These are phyloP conservation scores for Drymodes brunneopygia DNA, from an alignment of 2,113 vertebrate genomes.

Conservation along the genomic window DNA sequence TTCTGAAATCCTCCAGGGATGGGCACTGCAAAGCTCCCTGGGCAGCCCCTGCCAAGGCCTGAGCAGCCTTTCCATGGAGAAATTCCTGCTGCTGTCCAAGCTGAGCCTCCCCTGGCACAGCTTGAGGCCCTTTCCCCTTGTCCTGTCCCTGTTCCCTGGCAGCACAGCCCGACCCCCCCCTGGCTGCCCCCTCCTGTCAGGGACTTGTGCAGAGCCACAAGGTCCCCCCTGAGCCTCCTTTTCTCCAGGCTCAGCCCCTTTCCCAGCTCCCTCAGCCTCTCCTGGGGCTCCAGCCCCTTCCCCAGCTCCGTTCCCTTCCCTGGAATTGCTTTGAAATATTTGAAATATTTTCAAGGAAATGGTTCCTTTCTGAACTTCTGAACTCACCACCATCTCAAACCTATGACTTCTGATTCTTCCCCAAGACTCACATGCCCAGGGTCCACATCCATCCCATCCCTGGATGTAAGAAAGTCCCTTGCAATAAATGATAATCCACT, in stretches of 20 bases:
- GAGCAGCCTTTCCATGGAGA: neutral
- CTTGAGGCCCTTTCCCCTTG: neutral
- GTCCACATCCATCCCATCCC: neutral
- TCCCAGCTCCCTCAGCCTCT: neutral
- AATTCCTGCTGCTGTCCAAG: neutral
- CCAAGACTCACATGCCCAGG: too few species aligned
- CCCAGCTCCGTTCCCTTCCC: accelerated
- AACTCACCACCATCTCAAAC: neutral
- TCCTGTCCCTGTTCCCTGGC: neutral
- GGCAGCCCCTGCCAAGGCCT: neutral
- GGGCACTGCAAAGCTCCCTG: neutral
- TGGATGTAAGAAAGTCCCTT: neutral
- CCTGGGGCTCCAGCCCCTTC: neutral
- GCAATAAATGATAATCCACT: neutral
- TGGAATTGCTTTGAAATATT: neutral
- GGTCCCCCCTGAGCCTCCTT: neutral
- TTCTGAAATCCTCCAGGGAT: neutral
- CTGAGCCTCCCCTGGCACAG: neutral
- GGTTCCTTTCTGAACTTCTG: neutral
- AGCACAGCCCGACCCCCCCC: neutral
- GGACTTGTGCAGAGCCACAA: neutral
- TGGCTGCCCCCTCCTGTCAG: neutral
- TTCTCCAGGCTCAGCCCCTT: neutral
- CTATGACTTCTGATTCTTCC: neutral
- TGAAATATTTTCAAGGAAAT: neutral